phyloP scores from a whole-genome alignment of 2,888 invertebrate species.

The Trissoscelio sp. region DNA sequence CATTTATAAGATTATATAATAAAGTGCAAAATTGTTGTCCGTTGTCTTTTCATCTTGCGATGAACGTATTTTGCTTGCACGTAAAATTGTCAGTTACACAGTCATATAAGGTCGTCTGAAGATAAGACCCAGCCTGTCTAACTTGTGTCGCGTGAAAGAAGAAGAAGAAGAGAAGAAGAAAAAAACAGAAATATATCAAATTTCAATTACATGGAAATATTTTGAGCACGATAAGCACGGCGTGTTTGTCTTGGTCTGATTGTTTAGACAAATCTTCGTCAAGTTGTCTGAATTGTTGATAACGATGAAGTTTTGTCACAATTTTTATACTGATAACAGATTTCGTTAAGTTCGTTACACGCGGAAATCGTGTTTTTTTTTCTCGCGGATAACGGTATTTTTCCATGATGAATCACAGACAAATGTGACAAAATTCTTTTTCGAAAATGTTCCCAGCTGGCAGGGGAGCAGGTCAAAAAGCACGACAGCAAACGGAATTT shows the following conservation, averaged over 20 bases:
- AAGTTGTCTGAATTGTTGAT: neutral
- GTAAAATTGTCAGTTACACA: slow-evolving; percentile 51
- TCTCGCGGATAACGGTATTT: too few relatives aligned
- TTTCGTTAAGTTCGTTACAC: neutral
- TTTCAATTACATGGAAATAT: slow-evolving; percentile 46
- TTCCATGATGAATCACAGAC: too few relatives aligned
- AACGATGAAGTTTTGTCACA: neutral
- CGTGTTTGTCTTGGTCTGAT: slow-evolving; percentile 8
- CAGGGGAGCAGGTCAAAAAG: too few relatives aligned
- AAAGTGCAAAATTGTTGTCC: slow-evolving; percentile 31
- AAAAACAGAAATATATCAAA: slow-evolving; percentile 34
- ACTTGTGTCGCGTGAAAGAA: neutral
- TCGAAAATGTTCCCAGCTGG: too few relatives aligned
- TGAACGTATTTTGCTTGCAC: slow-evolving; percentile 54
- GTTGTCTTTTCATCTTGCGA: slow-evolving; percentile 37
- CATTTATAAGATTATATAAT: too few relatives aligned
- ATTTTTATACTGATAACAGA: neutral
- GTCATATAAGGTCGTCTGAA: slow-evolving; percentile 59
- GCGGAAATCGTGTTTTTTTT: neutral
- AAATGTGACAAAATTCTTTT: too few relatives aligned
- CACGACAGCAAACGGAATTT: too few relatives aligned
- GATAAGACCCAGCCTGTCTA: slow-evolving; percentile 48
- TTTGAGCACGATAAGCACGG: slow-evolving; percentile 26
- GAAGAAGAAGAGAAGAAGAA: slow-evolving; percentile 9
- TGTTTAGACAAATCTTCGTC: neutral